phyloP scores from a whole-genome alignment of 1,140 invertebrate species.

The Bemisia tabaci region DNA sequence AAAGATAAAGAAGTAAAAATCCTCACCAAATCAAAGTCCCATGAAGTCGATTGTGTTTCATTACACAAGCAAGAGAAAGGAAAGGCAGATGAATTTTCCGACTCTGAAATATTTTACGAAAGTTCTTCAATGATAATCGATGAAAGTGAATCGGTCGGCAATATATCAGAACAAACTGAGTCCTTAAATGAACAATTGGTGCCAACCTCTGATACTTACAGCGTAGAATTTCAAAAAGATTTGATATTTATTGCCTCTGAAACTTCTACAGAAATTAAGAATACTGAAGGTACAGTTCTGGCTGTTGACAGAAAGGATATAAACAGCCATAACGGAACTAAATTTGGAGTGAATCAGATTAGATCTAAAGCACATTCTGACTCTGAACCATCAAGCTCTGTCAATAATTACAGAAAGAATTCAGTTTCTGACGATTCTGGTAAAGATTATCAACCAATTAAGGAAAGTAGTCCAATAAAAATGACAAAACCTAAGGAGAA shows the following conservation, averaged over 20 bases:
- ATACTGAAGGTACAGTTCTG: background rate
- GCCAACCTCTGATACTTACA: background rate
- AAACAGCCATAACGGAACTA: too few relatives aligned
- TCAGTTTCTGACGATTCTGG: background rate
- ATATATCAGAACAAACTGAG: background rate
- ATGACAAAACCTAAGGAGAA: too few relatives aligned
- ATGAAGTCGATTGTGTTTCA: background rate
- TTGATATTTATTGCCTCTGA: constrained; percentile 2
- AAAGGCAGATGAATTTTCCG: background rate
- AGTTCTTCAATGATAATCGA: background rate
- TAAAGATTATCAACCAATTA: constrained; percentile 3
- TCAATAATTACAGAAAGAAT: constrained; percentile 1
- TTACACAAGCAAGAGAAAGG: background rate
- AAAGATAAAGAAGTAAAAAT: background rate
- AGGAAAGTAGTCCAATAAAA: constrained; percentile 9
- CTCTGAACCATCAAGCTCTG: background rate
- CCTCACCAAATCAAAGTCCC: background rate
- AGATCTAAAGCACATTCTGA: constrained; percentile 20
- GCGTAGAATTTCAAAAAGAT: constrained; percentile 8
- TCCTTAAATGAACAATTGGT: background rate
- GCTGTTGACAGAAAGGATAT: background rate
- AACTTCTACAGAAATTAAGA: background rate
- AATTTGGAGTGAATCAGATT: too few relatives aligned
- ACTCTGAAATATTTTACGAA: background rate
- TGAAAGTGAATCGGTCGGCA: background rate